These are phyloP conservation scores for Meiosimyza decipiens DNA, from an alignment of 2,888 invertebrate genomes.

Conservation along the genomic window DNA sequence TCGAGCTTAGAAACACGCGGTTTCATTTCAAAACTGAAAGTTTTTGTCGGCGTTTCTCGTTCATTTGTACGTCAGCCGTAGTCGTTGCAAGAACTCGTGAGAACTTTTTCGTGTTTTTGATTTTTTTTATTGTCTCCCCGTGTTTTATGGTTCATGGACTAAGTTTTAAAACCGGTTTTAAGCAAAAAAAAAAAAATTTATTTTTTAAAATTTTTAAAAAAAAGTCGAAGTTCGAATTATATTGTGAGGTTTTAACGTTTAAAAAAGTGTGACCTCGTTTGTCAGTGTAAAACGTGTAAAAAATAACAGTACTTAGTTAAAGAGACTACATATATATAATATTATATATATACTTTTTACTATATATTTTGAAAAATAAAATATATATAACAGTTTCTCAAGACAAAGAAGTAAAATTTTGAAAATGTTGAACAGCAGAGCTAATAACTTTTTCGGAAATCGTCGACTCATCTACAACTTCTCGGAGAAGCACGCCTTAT, in stretches of 20 bases:
- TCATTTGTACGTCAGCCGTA: conserved; percentile 60
- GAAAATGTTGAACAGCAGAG: conserved; percentile 56
- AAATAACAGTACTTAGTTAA: not conserved
- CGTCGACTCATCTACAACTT: conserved; percentile 65
- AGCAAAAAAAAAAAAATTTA: conserved; percentile 11
- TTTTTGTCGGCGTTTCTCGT: conserved; percentile 45
- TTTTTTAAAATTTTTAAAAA: not conserved
- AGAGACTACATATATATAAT: not conserved
- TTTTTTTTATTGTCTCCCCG: conserved; percentile 24
- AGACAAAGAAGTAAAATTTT: conserved; percentile 42
- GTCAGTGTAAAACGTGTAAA: conserved; percentile 31
- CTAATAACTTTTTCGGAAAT: conserved; percentile 61
- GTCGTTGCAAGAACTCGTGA: conserved; percentile 52
- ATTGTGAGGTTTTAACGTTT: conserved; percentile 26
- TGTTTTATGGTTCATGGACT: conserved; percentile 29
- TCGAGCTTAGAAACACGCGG: not conserved
- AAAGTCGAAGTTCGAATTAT: not conserved
- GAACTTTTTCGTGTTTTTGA: conserved; percentile 36
- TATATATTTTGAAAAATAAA: not conserved
- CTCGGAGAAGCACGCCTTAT: conserved; percentile 61
- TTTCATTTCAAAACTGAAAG: not conserved
- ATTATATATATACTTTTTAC: not conserved
- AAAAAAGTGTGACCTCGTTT: conserved; percentile 30
- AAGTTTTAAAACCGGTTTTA: conserved; percentile 41
- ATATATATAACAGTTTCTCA: not conserved